Conservation (phyloP, 1,140 invertebrate species). For the Lineus longissimus region DNA sequence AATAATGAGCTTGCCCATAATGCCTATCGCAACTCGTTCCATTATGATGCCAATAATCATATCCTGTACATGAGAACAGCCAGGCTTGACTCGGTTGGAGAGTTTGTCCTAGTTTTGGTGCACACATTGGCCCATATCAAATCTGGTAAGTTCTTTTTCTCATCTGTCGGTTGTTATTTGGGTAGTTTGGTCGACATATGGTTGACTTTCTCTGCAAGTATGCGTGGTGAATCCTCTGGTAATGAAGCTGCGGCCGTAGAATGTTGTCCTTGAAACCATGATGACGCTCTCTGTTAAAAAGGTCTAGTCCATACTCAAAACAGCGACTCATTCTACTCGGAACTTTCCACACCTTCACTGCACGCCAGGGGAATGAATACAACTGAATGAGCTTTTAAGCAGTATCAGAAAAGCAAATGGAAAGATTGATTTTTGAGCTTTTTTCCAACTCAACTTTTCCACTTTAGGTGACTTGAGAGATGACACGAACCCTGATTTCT, state of each 20-base stretch:
- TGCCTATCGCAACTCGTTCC: constrained; percentile 47
- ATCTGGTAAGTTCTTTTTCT: constrained; percentile 33
- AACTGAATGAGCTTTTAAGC: too few relatives aligned
- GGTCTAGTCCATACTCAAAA: too few relatives aligned
- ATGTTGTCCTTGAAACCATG: too few relatives aligned
- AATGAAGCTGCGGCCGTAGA: too few relatives aligned
- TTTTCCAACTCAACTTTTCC: not conserved
- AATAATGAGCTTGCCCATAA: constrained; percentile 37
- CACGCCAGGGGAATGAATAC: too few relatives aligned
- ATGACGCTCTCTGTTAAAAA: too few relatives aligned
- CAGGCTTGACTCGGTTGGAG: constrained; percentile 42
- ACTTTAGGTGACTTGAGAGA: constrained; percentile 42
- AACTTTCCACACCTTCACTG: too few relatives aligned
- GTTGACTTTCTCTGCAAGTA: too few relatives aligned
- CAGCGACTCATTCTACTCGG: too few relatives aligned
- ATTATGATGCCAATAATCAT: constrained; percentile 47
- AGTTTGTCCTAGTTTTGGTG: constrained; percentile 43
- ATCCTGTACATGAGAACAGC: constrained; percentile 43
- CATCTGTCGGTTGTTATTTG: not conserved
- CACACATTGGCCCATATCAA: constrained; percentile 48
- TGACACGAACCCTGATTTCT: constrained; percentile 42
- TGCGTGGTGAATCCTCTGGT: not conserved
- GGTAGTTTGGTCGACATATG: too few relatives aligned
- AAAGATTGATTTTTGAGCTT: too few relatives aligned
- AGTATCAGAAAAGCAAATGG: too few relatives aligned